Conservation (phyloP, 2,113 vertebrate genomes). For the Ictalurus furcatus region DNA sequence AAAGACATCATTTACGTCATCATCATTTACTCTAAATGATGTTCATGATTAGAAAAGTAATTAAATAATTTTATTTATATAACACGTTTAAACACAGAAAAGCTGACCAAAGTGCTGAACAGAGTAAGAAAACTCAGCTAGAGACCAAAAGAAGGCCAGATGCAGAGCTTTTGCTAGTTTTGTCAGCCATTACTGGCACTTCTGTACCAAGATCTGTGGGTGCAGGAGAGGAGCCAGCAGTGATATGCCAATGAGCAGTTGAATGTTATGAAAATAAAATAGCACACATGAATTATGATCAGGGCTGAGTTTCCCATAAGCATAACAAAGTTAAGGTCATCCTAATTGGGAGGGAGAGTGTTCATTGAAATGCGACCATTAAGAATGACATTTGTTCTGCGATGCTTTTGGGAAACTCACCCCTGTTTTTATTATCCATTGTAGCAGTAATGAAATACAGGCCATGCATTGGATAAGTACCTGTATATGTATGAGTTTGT, state of each 20-base stretch:
- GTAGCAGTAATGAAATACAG: not conserved
- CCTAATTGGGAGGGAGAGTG: not conserved
- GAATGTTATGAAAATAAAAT: not conserved
- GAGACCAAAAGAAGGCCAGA: not conserved
- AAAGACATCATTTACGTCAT: not conserved
- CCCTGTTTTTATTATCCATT: not conserved
- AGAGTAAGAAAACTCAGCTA: too few species aligned
- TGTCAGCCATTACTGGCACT: not conserved
- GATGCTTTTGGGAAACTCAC: not conserved
- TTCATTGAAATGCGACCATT: not conserved
- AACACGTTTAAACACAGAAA: too few species aligned
- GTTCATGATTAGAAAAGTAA: not conserved
- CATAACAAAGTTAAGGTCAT: not conserved
- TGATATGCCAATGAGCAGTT: not conserved
- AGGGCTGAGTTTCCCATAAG: not conserved
- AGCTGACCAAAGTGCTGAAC: too few species aligned
- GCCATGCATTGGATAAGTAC: not conserved
- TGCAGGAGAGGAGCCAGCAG: not conserved
- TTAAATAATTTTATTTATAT: too few species aligned
- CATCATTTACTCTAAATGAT: not conserved
- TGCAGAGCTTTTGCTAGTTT: not conserved
- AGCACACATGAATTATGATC: not conserved
- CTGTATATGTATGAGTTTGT: not conserved
- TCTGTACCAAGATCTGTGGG: not conserved
- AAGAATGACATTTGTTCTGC: not conserved